These are phyloP conservation scores for Cololabis saira DNA, from an alignment of 2,113 vertebrate species.

Conservation along the genomic window DNA sequence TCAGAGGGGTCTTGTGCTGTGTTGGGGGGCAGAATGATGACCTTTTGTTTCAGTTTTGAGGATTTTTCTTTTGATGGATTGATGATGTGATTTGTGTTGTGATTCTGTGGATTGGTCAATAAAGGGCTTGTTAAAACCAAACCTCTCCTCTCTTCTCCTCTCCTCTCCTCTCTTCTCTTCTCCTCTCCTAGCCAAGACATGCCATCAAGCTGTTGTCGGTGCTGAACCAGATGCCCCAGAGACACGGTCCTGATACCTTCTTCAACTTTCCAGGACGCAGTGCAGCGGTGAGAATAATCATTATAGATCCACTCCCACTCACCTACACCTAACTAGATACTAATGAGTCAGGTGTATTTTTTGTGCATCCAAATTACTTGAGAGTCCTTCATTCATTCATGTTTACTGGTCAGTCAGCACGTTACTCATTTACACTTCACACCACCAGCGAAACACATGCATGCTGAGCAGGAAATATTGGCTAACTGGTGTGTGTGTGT, in stretches of 20 bases:
- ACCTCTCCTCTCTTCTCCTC: conserved; percentile 11
- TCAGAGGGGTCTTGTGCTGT: too few relatives aligned
- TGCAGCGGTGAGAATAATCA: conserved; percentile 90
- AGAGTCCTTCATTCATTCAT: not conserved
- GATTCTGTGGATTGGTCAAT: too few relatives aligned
- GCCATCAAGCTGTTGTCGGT: conserved; percentile 97
- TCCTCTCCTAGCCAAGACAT: conserved; percentile 88
- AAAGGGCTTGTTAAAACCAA: too few relatives aligned
- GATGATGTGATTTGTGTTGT: too few relatives aligned
- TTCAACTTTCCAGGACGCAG: conserved; percentile 99
- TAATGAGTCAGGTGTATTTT: not conserved
- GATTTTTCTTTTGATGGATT: too few relatives aligned
- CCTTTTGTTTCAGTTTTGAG: too few relatives aligned
- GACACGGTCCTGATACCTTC: conserved; percentile 99
- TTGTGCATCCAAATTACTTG: not conserved
- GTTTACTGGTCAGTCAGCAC: conserved; percentile 22
- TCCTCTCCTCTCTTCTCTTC: not conserved
- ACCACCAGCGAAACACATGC: not conserved
- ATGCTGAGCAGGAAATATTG: conserved; percentile 15
- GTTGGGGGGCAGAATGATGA: too few relatives aligned
- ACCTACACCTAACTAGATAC: conserved; percentile 3
- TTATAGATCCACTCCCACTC: not conserved
- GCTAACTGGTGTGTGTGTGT: not conserved
- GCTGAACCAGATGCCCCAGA: conserved; percentile 99
- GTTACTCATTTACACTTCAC: conserved; percentile 17